Evolutionary conservation across 1,140 invertebrate genomes (phyloP), one percentile per base, ranked within the genome.

Genomic region (Mya arenaria): DNA sequence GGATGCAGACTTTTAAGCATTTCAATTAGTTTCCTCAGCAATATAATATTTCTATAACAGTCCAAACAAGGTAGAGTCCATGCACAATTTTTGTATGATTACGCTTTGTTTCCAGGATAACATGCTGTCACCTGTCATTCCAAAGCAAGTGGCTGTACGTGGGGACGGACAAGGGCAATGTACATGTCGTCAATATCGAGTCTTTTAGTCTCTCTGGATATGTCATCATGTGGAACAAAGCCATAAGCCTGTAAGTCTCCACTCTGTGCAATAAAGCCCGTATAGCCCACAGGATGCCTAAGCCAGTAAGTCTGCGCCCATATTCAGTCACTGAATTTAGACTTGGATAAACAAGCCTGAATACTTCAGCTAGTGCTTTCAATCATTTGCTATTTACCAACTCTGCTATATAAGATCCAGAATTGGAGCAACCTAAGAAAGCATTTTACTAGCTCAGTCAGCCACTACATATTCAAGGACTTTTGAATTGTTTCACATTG

Each of bases 201-300:
- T 96, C 96, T 88, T 99, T 99, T 93, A 94, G 95, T 89, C 95
- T 99, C 86, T 99, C 98, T 90, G 98, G 98, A 85, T 99, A 99
- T 94, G 95, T 99, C 92, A 99, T 99, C 94, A 99, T 99, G 95
- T 99, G 99, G 99, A 99, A 99, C 95, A 99, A 99, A 95, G 97
- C 98, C 87, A 99, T 99, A 93, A 99, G 99, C 96, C 94, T 99
- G 98, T 99, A 94, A 98, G 97, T 97, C 85, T 37, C 23, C n/a
- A 55, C 32, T 32, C 28, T 52, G 48, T n/a, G 25, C 1, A 52
- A 3, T 2, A 52, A 23, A 23, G 48, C 17, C 17, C 25, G 25
- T 52, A 52, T 52, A 44, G 19, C 25, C 17, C 8, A n/a, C 2
- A n/a, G 48, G 17, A 52, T 1, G 25, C 25, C 4, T 3, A 4